Evolutionary conservation across 2,888 invertebrate species (phyloP).

Genomic region (Melanchra persicariae): DNA sequence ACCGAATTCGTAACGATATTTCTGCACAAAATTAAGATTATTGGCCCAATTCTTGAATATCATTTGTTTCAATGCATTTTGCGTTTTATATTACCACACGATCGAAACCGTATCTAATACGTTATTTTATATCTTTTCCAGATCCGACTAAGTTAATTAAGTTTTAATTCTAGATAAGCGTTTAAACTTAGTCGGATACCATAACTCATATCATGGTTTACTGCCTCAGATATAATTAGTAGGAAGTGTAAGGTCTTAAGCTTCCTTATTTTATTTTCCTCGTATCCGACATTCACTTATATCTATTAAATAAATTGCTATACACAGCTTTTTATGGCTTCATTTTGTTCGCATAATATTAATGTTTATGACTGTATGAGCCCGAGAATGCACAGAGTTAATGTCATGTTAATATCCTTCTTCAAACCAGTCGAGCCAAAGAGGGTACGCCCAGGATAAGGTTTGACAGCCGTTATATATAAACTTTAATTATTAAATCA

Average conservation of each 20-base stretch:
- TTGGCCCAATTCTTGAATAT: constrained; percentile 41
- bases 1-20: constrained; percentile 18
- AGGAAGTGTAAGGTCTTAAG: constrained; percentile 54
- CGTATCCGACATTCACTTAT: constrained; percentile 39
- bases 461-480: neutral
- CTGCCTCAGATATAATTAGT: constrained; percentile 44
- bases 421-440: constrained; percentile 16
- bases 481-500: neutral
- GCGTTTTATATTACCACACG: constrained; percentile 38
- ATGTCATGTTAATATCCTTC: constrained; percentile 31
- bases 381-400: constrained; percentile 5
- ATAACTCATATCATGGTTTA: constrained; percentile 43
- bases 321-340: constrained; percentile 27
- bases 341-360: constrained; percentile 42
- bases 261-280: constrained; percentile 60
- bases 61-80: constrained; percentile 33
- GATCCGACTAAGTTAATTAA: constrained; percentile 26
- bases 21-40: constrained; percentile 25
- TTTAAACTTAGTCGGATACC: constrained; percentile 32
- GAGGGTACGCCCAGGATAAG: constrained; percentile 1
- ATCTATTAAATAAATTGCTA: constrained; percentile 40
- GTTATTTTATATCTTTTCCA: constrained; percentile 31
- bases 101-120: constrained; percentile 34
- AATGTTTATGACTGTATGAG: constrained; percentile 26
- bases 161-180: constrained; percentile 38